Conservation (phyloP, 2,113 vertebrate genomes). For the Capreolus pygargus region DNA sequence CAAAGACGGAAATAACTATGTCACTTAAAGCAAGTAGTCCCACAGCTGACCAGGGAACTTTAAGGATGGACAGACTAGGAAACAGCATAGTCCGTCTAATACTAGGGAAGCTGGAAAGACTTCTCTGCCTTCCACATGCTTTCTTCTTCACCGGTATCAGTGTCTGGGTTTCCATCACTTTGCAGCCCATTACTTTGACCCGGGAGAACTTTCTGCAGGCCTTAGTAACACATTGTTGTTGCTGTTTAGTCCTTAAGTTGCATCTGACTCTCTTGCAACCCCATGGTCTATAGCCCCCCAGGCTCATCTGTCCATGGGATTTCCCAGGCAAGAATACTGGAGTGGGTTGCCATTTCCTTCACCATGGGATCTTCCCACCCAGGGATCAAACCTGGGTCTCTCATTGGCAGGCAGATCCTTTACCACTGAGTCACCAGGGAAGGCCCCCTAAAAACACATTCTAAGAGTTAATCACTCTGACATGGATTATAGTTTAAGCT, state of each 20-base stretch:
- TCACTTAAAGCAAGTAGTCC: not conserved
- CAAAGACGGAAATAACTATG: not conserved
- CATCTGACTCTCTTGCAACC: not conserved
- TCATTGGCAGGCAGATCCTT: not conserved
- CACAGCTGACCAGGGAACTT: not conserved
- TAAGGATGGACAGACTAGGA: not conserved
- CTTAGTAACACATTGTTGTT: not conserved
- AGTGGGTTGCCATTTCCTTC: not conserved
- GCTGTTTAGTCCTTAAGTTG: not conserved
- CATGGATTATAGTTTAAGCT: not conserved
- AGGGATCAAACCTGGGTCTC: not conserved
- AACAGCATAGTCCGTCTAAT: not conserved
- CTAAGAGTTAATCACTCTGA: not conserved
- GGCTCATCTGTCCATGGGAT: not conserved
- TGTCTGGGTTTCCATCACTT: not conserved
- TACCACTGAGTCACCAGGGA: not conserved
- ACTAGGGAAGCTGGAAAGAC: not conserved
- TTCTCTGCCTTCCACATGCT: not conserved
- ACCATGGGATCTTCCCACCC: not conserved
- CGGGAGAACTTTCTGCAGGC: not conserved
- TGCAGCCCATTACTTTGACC: not conserved
- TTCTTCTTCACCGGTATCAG: not conserved
- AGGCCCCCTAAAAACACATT: not conserved
- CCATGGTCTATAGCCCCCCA: not conserved
- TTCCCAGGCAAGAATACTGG: not conserved